Conservation (phyloP, 1,140 invertebrate genomes). For the Lepeophtheirus salmonis region DNA sequence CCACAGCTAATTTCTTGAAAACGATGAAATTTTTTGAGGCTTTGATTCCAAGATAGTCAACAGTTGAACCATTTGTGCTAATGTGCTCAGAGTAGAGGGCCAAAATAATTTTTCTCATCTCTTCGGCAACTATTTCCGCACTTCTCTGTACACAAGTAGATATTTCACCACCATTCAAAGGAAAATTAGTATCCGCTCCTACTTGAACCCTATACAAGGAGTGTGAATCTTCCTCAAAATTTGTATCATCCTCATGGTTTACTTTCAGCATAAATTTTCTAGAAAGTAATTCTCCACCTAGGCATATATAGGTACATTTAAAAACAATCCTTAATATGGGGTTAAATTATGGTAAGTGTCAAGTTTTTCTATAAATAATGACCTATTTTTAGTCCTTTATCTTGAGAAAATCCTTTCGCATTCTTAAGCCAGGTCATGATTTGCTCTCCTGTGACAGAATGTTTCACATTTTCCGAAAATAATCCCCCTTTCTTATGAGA, state of each 20-base stretch:
- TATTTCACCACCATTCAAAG: not conserved
- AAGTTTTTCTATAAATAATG: not conserved
- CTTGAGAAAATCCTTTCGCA: not conserved
- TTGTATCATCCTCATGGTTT: conserved; percentile 3
- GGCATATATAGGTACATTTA: too few species aligned
- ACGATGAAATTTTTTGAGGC: conserved; percentile 3
- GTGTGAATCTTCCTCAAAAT: conserved; percentile 3
- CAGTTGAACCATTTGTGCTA: conserved; percentile 4
- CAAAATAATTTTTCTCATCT: conserved; percentile 15
- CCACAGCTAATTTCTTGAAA: conserved; percentile 14
- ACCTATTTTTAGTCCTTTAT: not conserved
- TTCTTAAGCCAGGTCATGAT: not conserved
- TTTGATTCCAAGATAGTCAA: conserved; percentile 16
- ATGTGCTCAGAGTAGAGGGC: not conserved
- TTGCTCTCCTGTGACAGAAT: not conserved
- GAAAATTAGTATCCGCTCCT: not conserved
- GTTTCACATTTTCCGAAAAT: not conserved
- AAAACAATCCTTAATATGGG: not conserved
- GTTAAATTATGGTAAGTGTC: not conserved
- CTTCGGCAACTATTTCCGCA: conserved; percentile 1
- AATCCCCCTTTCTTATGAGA: not conserved
- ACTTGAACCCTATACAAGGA: conserved; percentile 6
- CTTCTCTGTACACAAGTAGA: not conserved
- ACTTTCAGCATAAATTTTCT: conserved; percentile 7
- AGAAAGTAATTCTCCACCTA: not conserved